These are phyloP conservation scores for Numenius phaeopus DNA, from an alignment of 2,797 vertebrate species.

Conservation along the genomic window DNA sequence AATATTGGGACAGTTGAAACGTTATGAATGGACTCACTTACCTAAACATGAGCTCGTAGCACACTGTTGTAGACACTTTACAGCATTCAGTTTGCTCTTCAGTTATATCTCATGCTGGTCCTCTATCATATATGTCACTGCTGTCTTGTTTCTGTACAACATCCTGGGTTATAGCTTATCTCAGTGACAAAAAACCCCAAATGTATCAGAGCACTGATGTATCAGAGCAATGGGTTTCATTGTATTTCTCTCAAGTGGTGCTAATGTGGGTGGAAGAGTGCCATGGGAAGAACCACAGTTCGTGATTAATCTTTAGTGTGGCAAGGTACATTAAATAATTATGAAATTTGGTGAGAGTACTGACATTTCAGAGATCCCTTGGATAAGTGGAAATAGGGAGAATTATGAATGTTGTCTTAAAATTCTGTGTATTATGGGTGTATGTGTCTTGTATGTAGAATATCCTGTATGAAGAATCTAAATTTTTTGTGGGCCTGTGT, in stretches of 20 bases:
- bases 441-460: not conserved
- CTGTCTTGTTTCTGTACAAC: not conserved
- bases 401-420: not conserved
- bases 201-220: not conserved
- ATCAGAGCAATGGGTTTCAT: not conserved
- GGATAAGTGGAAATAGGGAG: not conserved
- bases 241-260: not conserved
- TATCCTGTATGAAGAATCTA: not conserved
- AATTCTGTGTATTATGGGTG: rapidly evolving
- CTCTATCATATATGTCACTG: rapidly evolving
- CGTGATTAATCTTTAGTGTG: not conserved
- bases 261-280: rapidly evolving
- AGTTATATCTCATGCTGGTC: not conserved
- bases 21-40: not conserved
- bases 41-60: rapidly evolving
- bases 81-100: not conserved
- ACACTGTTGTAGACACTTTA: rapidly evolving
- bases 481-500: not conserved
- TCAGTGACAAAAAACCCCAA: not conserved
- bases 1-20: not conserved
- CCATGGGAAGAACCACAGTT: not conserved
- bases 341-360: not conserved
- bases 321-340: not conserved
- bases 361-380: not conserved
- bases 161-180: not conserved